Percentiles rank a stretch among this genome's conserved stretches.
These are phyloP conservation scores for Lepeophtheirus nordmannii DNA, from an alignment of 2,888 invertebrate genomes.

Conservation along the genomic window DNA sequence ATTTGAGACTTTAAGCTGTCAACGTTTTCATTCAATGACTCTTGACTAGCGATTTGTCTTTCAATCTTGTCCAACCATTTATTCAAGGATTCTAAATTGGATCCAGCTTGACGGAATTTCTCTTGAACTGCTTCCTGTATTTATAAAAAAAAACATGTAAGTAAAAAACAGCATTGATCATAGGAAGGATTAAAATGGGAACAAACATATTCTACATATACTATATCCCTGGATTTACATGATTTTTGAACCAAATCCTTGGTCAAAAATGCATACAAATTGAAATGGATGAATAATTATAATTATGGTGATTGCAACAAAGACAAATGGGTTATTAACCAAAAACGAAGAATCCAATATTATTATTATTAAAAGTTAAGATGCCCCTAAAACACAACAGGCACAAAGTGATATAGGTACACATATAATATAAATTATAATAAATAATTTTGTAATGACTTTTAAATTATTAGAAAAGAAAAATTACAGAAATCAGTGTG, in stretches of 20 bases:
- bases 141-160: conserved; percentile 27
- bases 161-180: conserved; percentile 25
- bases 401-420: too few species aligned
- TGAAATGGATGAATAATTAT: conserved; percentile 14
- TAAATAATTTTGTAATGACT: not conserved
- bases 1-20: conserved; percentile 77
- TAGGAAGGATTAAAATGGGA: conserved; percentile 24
- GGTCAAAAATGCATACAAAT: not conserved
- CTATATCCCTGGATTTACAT: not conserved
- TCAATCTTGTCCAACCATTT: conserved; percentile 76
- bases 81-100: conserved; percentile 62
- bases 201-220: too few species aligned
- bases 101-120: conserved; percentile 78
- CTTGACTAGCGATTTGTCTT: conserved; percentile 64
- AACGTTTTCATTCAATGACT: conserved; percentile 67
- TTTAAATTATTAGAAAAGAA: not conserved
- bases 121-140: conserved; percentile 86
- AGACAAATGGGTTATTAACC: too few species aligned
- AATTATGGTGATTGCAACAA: too few species aligned
- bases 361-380: too few species aligned
- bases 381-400: too few species aligned
- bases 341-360: too few species aligned
- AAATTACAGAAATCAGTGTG: conserved; percentile 1
- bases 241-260: conserved; percentile 1
- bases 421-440: too few species aligned